These are phyloP conservation scores for Microchrysa polita DNA, from an alignment of 2,888 invertebrate genomes.

Conservation along the genomic window DNA sequence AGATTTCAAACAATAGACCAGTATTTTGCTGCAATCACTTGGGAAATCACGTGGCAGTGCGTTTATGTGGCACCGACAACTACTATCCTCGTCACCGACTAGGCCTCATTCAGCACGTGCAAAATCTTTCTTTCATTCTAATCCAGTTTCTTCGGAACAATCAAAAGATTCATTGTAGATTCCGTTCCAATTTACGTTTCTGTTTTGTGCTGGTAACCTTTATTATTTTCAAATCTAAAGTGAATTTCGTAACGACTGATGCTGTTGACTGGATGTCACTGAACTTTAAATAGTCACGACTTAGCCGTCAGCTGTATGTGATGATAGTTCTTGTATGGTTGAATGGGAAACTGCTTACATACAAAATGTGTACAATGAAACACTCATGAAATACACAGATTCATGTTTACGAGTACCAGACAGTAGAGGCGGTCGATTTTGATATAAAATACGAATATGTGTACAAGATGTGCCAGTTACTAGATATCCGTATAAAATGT, in stretches of 20 bases:
- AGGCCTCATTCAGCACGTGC: no score
- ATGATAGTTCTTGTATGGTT: not conserved
- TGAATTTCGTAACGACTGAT: constrained; percentile 32
- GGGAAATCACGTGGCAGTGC: no score
- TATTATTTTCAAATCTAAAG: constrained; percentile 33
- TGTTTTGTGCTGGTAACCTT: constrained; percentile 25
- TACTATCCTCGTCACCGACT: no score
- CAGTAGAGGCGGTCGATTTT: constrained; percentile 16
- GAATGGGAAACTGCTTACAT: not conserved
- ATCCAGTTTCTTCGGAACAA: no score
- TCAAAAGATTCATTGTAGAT: no score
- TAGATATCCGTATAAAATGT: no score
- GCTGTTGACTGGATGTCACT: constrained; percentile 31
- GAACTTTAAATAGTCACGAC: constrained; percentile 44
- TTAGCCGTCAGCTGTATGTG: not conserved
- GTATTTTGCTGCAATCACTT: no score
- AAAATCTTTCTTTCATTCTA: no score
- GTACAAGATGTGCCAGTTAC: no score
- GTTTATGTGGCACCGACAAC: no score
- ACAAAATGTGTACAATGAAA: no score
- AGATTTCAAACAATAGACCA: no score
- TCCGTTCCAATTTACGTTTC: not conserved
- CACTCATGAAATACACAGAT: not conserved
- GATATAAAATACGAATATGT: not conserved
- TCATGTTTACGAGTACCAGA: not conserved